These are phyloP conservation scores for Stegodyphus dumicola DNA, from an alignment of 1,140 invertebrate genomes.

Conservation along the genomic window DNA sequence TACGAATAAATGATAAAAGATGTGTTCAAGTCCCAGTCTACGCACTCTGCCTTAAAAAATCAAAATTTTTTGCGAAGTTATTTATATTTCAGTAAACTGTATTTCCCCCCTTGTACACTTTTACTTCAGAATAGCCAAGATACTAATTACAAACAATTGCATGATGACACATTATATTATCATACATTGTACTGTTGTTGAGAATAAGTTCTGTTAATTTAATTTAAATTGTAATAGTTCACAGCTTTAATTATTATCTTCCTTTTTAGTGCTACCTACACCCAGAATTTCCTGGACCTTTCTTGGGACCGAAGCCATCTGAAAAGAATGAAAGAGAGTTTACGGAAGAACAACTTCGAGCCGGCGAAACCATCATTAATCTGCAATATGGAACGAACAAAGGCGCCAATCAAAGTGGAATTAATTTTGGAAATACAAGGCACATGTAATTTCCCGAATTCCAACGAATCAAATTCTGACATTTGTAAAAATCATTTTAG, in stretches of 20 bases:
- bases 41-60: no score
- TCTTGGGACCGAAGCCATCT: constrained; percentile 83
- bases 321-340: constrained; percentile 91
- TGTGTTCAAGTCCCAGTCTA: no score
- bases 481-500: constrained; percentile 50
- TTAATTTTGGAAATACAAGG: constrained; percentile 85
- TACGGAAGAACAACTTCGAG: constrained; percentile 85
- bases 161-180: no score
- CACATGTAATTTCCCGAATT: constrained; percentile 65
- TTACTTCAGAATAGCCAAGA: no score
- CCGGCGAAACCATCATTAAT: constrained; percentile 87
- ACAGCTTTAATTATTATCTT: neutral
- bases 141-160: no score
- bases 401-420: constrained; percentile 86
- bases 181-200: no score
- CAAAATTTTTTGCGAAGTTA: no score
- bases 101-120: no score
- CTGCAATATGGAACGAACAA: constrained; percentile 93
- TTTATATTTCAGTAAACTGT: no score
- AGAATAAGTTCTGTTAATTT: no score
- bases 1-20: no score
- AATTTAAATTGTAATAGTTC: neutral
- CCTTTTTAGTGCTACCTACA: constrained; percentile 81
- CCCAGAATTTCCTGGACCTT: constrained; percentile 87
- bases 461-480: neutral